These are phyloP conservation scores for Bombus confusus DNA, from an alignment of 1,140 invertebrate genomes.

Conservation along the genomic window DNA sequence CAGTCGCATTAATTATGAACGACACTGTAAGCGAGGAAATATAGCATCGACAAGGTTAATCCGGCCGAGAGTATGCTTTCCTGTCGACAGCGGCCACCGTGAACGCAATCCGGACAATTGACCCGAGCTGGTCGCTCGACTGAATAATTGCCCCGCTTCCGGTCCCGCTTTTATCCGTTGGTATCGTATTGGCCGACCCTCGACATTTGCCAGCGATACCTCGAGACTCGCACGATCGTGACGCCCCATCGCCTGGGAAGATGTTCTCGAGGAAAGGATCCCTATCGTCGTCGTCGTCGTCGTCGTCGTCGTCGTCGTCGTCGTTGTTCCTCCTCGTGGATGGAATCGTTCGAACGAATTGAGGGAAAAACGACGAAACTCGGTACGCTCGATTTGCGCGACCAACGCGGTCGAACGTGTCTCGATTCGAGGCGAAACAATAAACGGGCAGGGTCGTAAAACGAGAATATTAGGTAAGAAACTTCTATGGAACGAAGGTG, in stretches of 20 bases:
- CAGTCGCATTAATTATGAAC: background rate
- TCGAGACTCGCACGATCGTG: background rate
- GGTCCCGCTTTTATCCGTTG: conserved; percentile 66
- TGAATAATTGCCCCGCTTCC: conserved; percentile 74
- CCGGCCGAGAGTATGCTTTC: conserved; percentile 31
- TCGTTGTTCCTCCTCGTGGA: background rate
- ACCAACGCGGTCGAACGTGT: background rate
- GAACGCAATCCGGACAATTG: conserved; percentile 64
- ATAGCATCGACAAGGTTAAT: conserved; percentile 22
- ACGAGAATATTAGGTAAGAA: background rate
- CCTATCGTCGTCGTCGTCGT: background rate
- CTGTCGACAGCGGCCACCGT: conserved; percentile 51
- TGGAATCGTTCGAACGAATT: background rate
- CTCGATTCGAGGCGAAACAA: background rate
- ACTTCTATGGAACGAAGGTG: too few relatives aligned
- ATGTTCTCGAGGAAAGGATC: background rate
- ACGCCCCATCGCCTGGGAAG: conserved; percentile 11
- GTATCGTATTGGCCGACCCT: conserved; percentile 8
- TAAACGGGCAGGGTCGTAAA: background rate
- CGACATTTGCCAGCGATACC: conserved; percentile 38
- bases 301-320: background rate
- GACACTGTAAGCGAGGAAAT: background rate
- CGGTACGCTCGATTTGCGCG: background rate
- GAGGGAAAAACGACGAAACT: background rate
- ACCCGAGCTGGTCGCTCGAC: conserved; percentile 55